Percentiles rank a stretch among this genome's conserved stretches.
phyloP scores from a whole-genome alignment of 1,140 invertebrate genomes.

The Drosophila sproati region DNA sequence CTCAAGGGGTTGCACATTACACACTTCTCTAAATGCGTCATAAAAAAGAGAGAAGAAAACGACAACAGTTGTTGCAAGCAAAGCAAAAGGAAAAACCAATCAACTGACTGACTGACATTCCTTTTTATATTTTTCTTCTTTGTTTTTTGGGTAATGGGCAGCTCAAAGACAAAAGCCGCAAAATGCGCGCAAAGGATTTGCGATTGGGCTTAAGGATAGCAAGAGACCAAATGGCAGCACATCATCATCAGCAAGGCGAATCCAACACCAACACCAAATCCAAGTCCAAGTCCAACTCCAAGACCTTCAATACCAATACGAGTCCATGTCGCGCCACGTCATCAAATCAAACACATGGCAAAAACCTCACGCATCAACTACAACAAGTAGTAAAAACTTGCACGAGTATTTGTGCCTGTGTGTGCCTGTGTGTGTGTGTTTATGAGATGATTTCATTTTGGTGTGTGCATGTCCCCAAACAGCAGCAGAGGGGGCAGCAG shows the following conservation, averaged over 20 bases:
- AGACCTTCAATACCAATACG: slow-evolving; percentile 33
- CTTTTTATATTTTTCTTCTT: not conserved
- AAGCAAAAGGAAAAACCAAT: slow-evolving; percentile 50
- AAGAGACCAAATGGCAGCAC: slow-evolving; percentile 46
- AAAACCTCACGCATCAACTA: slow-evolving; percentile 68
- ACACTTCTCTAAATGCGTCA: slow-evolving; percentile 54
- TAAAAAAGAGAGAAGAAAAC: slow-evolving; percentile 37
- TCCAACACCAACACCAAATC: not conserved
- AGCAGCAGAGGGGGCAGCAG: slow-evolving; percentile 1
- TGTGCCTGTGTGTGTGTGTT: slow-evolving; percentile 30
- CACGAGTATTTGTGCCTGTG: not conserved
- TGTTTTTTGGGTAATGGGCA: slow-evolving; percentile 22
- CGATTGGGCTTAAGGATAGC: slow-evolving; percentile 33
- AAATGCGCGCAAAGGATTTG: slow-evolving; percentile 61
- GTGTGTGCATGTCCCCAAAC: slow-evolving; percentile 50
- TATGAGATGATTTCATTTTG: slow-evolving; percentile 70
- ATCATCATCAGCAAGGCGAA: slow-evolving; percentile 39
- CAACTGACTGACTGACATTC: slow-evolving; percentile 26
- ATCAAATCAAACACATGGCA: slow-evolving; percentile 67
- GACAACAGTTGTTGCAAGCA: slow-evolving; percentile 54
- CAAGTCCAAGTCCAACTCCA: not conserved
- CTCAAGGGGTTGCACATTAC: slow-evolving; percentile 58
- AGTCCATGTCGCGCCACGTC: slow-evolving; percentile 52
- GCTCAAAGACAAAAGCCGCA: slow-evolving; percentile 50
- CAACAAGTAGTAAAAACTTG: slow-evolving; percentile 70